These are phyloP conservation scores for Otus scops DNA, from an alignment of 2,797 vertebrate genomes.

Conservation along the genomic window DNA sequence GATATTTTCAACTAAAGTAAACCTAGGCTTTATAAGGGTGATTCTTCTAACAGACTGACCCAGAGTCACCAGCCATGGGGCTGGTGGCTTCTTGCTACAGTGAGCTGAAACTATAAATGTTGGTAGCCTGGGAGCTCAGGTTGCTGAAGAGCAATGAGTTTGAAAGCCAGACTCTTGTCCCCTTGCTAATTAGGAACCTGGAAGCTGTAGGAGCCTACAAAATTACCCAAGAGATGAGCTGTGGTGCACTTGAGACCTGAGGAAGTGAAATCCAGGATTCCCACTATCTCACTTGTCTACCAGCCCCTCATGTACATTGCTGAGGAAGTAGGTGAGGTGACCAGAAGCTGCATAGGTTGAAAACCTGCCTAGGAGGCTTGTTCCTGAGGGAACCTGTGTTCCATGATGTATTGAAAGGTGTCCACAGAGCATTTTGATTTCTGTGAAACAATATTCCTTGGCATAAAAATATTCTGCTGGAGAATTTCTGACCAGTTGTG, in stretches of 20 bases:
- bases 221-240: neutral
- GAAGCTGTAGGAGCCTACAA: neutral
- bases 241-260: neutral
- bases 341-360: neutral
- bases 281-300: neutral
- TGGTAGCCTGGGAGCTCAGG: neutral
- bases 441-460: neutral
- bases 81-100: neutral
- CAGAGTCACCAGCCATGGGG: neutral
- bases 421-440: neutral
- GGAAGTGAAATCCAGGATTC: neutral
- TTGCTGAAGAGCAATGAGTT: neutral
- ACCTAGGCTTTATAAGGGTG: neutral
- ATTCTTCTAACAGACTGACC: neutral
- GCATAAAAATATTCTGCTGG: neutral
- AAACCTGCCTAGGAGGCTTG: neutral
- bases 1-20: neutral
- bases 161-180: neutral
- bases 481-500: neutral
- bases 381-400: neutral
- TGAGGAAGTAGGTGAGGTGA: neutral
- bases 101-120: neutral
- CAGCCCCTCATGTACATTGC: neutral
- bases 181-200: neutral
- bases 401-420: neutral